A percentile compares a stretch with the other conserved stretches of the same genome.
Conservation (phyloP, 1,140 invertebrate genomes). For the Polypedilum pembai region DNA sequence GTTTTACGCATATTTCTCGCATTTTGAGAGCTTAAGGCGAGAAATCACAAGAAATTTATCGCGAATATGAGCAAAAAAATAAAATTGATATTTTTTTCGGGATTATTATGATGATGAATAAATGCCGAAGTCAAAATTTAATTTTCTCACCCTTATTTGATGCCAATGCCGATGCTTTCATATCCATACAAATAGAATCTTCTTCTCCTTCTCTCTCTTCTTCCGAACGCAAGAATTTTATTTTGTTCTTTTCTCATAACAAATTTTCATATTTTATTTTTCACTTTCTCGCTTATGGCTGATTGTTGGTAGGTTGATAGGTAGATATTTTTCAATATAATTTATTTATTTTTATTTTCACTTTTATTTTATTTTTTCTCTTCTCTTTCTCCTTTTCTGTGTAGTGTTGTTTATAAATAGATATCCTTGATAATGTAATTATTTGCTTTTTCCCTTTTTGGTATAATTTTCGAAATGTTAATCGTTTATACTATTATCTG, state of each 20-base stretch:
- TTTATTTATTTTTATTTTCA: background rate
- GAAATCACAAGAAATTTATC: slow-evolving; percentile 6
- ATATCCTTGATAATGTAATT: slow-evolving; percentile 3
- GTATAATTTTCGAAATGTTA: background rate
- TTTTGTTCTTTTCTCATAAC: background rate
- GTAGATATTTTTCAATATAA: background rate
- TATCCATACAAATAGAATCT: slow-evolving; percentile 6
- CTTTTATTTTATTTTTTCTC: background rate
- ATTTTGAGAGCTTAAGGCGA: background rate
- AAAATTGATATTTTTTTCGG: background rate
- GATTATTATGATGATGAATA: background rate
- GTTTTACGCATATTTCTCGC: slow-evolving; percentile 11
- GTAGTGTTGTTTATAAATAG: background rate
- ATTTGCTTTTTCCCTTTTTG: background rate
- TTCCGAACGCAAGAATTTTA: background rate
- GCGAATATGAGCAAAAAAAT: slow-evolving; percentile 11
- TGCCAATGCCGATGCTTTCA: background rate
- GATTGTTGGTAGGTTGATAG: too few species aligned
- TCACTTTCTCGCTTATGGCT: background rate
- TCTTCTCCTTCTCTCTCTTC: background rate
- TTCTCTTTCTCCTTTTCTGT: background rate
- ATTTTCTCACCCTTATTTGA: slow-evolving; percentile 17
- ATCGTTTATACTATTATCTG: background rate
- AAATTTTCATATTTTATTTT: background rate
- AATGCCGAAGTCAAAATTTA: slow-evolving; percentile 7